These are phyloP conservation scores for Rostratula benghalensis DNA, from an alignment of 2,113 vertebrate genomes.

Conservation along the genomic window DNA sequence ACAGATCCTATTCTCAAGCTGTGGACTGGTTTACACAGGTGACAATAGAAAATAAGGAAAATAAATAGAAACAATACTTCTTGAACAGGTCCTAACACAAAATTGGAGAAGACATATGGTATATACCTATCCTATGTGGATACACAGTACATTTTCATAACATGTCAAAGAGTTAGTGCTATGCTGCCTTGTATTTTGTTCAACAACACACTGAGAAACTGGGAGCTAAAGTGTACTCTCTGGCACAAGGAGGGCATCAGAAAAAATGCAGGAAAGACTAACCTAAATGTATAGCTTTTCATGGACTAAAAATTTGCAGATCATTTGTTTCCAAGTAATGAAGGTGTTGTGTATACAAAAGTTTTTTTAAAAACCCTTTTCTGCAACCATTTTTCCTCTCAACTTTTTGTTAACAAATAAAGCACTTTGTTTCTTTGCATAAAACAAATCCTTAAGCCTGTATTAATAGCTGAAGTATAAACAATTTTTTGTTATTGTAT, in stretches of 20 bases:
- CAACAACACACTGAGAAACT: too few relatives aligned
- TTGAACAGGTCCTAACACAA: not conserved
- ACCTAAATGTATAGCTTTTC: not conserved
- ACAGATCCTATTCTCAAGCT: not conserved
- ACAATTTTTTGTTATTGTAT: not conserved
- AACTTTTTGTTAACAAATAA: not conserved
- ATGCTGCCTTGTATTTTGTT: not conserved
- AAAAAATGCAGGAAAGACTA: not conserved
- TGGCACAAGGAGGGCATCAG: not conserved
- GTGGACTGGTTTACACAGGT: not conserved
- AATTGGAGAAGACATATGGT: accelerated
- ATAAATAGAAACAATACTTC: not conserved
- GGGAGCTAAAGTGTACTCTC: not conserved
- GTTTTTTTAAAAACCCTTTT: not conserved
- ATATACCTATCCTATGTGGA: not conserved
- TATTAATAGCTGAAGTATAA: not conserved
- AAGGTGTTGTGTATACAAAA: not conserved
- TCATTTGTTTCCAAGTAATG: not conserved
- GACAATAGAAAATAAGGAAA: not conserved
- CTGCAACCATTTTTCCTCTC: not conserved
- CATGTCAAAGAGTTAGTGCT: not conserved
- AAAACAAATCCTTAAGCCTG: not conserved
- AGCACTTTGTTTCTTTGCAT: not conserved
- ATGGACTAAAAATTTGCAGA: not conserved
- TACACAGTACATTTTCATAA: not conserved